These are phyloP conservation scores for Anabacerthia variegaticeps DNA, from an alignment of 2,797 vertebrate species.

Conservation along the genomic window DNA sequence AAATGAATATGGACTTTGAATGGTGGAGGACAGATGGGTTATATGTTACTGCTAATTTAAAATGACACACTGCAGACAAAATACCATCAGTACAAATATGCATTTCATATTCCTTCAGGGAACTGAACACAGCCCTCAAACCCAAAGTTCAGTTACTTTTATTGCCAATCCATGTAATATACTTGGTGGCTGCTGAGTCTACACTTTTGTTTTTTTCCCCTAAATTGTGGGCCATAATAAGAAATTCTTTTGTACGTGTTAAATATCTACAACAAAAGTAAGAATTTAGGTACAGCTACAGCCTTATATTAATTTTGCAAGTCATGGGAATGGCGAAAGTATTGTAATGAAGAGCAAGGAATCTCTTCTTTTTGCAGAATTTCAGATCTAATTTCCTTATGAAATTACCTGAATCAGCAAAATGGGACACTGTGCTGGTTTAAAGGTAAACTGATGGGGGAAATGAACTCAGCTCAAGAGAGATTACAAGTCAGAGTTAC, in stretches of 20 bases:
- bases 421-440: not conserved
- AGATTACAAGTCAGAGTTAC: too few species aligned
- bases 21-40: not conserved
- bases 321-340: not conserved
- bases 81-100: not conserved
- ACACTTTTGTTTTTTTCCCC: not conserved
- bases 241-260: not conserved
- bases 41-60: constrained; percentile 50
- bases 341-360: not conserved
- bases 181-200: not conserved
- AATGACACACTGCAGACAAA: constrained; percentile 28
- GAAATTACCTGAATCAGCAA: not conserved
- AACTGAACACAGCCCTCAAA: constrained; percentile 15
- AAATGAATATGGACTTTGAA: not conserved
- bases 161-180: constrained; percentile 18
- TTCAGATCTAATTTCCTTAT: not conserved
- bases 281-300: not conserved
- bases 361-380: not conserved
- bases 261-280: not conserved
- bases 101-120: constrained; percentile 34
- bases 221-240: not conserved
- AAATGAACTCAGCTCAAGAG: too few species aligned
- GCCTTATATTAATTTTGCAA: not conserved
- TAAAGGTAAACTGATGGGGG: too few species aligned
- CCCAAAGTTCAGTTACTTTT: constrained; percentile 11